phyloP scores from a whole-genome alignment of 2,797 vertebrate genomes.

The Rhinella marina region DNA sequence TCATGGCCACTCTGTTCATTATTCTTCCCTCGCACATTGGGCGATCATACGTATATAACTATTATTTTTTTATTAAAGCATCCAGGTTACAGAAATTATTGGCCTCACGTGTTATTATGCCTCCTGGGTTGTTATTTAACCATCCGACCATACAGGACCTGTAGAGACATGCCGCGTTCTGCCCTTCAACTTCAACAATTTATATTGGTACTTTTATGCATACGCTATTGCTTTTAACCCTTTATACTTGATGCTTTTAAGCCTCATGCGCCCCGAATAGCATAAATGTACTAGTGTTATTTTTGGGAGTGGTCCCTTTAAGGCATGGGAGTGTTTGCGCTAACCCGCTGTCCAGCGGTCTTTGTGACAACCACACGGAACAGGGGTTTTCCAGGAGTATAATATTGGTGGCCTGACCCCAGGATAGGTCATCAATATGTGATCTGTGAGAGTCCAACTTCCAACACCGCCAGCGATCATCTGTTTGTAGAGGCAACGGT shows the following conservation, averaged over 20 bases:
- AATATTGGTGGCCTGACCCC: neutral
- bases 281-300: neutral
- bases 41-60: too few species aligned
- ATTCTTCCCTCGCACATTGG: too few species aligned
- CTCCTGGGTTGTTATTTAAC: neutral
- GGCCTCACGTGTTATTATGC: neutral
- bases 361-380: neutral
- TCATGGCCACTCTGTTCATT: too few species aligned
- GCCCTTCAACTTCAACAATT: neutral
- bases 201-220: neutral
- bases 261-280: neutral
- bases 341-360: neutral
- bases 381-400: too few species aligned
- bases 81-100: neutral
- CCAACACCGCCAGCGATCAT: too few species aligned
- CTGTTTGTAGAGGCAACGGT: too few species aligned
- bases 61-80: too few species aligned
- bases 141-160: neutral
- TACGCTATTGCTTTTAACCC: neutral
- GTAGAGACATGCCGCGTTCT: neutral
- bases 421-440: too few species aligned
- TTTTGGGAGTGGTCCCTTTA: neutral
- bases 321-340: too few species aligned
- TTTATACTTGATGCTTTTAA: neutral
- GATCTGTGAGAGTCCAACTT: too few species aligned